Conservation (phyloP, 2,797 vertebrate genomes). For the Molossus alvarezi region DNA sequence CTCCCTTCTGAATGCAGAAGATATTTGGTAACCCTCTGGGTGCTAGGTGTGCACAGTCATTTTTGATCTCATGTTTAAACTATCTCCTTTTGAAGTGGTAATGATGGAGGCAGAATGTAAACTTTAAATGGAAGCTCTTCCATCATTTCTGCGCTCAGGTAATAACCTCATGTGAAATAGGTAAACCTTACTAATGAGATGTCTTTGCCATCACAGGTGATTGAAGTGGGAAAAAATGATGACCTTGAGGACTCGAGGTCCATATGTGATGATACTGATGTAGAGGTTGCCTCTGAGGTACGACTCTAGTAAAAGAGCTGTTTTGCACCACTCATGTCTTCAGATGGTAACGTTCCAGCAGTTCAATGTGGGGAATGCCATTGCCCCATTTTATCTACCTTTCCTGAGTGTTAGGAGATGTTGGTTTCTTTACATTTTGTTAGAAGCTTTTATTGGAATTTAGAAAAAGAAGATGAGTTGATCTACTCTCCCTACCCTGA, state of each 20-base stretch:
- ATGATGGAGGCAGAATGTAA: conserved; percentile 13
- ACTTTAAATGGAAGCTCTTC: conserved; percentile 38
- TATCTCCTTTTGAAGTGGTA: conserved; percentile 45
- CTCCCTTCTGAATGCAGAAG: conserved; percentile 5
- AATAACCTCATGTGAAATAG: conserved; percentile 23
- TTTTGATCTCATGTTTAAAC: conserved; percentile 13
- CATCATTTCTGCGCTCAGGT: conserved; percentile 28
- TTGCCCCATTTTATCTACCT: background rate
- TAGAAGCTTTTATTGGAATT: conserved; percentile 66
- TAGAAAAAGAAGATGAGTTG: conserved; percentile 45
- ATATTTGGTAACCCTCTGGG: background rate
- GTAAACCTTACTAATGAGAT: conserved; percentile 64
- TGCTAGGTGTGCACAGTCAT: background rate
- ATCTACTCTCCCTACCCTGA: background rate
- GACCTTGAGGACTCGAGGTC: conserved; percentile 96
- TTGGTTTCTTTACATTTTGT: conserved; percentile 60
- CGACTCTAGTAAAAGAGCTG: background rate
- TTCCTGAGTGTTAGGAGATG: conserved; percentile 39
- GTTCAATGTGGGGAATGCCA: background rate
- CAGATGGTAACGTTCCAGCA: background rate
- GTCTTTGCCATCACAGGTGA: conserved; percentile 85
- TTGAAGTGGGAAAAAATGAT: conserved; percentile 85
- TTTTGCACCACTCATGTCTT: background rate
- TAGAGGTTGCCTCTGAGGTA: conserved; percentile 95
- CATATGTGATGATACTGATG: conserved; percentile 96